Evolutionary conservation across 2,113 vertebrate genomes (phyloP).

Genomic region (Ctenodactylus gundi): DNA sequence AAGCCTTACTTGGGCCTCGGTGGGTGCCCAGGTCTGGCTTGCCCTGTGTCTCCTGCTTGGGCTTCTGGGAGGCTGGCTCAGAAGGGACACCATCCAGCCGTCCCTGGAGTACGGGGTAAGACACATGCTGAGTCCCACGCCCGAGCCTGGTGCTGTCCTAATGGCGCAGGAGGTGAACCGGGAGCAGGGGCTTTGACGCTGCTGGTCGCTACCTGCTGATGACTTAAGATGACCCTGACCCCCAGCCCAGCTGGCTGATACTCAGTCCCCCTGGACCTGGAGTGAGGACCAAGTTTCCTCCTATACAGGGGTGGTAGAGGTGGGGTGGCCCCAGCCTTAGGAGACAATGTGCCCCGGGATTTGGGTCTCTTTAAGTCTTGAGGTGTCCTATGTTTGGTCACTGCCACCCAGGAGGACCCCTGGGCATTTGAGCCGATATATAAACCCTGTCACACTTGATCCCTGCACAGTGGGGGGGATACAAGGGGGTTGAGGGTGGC

Average conservation of each 20-base stretch:
- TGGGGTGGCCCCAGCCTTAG: neutral
- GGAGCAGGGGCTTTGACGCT: neutral
- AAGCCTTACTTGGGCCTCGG: constrained; percentile 79
- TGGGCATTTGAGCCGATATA: neutral
- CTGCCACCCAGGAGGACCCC: neutral
- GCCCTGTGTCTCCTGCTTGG: constrained; percentile 88
- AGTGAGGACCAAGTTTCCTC: constrained; percentile 28
- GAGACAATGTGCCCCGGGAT: no score
- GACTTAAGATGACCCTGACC: constrained; percentile 77
- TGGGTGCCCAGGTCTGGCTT: constrained; percentile 81
- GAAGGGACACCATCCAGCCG: constrained; percentile 83
- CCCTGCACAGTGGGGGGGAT: neutral
- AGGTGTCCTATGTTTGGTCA: neutral
- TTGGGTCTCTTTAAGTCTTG: neutral
- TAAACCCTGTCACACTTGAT: neutral
- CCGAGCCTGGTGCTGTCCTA: constrained; percentile 69
- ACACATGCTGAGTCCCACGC: constrained; percentile 83
- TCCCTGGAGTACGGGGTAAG: constrained; percentile 83
- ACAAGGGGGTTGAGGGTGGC: neutral
- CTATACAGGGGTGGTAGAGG: constrained; percentile 17
- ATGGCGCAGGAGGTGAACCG: constrained; percentile 70
- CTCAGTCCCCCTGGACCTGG: constrained; percentile 33
- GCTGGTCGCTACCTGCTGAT: constrained; percentile 31
- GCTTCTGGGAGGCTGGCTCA: constrained; percentile 90
- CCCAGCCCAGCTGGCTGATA: constrained; percentile 33